A percentile compares a stretch with the other conserved stretches of the same genome.
Conservation (phyloP, 2,888 invertebrate species). For the Ryuthela nishihirai region DNA sequence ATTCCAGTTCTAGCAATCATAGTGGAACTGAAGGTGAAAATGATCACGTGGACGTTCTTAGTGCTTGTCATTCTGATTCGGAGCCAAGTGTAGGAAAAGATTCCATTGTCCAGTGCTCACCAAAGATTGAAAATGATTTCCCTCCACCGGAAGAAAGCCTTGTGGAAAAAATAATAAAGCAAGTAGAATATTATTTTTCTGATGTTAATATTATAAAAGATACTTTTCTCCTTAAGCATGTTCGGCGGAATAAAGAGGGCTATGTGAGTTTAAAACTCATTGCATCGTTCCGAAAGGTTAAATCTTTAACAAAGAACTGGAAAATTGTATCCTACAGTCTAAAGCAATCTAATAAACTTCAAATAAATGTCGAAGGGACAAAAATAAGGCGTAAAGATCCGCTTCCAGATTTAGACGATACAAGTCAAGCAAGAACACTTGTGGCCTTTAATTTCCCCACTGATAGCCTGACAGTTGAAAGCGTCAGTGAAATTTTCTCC, state of each 20-base stretch:
- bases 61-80: no score
- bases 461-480: conserved; percentile 79
- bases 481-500: conserved; percentile 81
- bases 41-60: no score
- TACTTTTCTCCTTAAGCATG: conserved; percentile 92
- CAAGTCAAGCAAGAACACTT: conserved; percentile 85
- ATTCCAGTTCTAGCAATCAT: no score
- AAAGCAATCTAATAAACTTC: conserved; percentile 69
- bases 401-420: conserved; percentile 84
- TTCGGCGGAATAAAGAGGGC: conserved; percentile 89
- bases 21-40: no score
- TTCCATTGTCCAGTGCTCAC: no score
- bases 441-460: conserved; percentile 80
- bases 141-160: conserved; percentile 67
- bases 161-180: conserved; percentile 71
- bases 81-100: no score
- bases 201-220: conserved; percentile 93
- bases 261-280: conserved; percentile 91
- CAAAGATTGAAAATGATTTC: conserved; percentile 43
- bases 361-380: conserved; percentile 85
- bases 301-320: conserved; percentile 91
- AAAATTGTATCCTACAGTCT: conserved; percentile 84
- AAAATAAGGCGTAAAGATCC: conserved; percentile 81
- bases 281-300: conserved; percentile 90
- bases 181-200: conserved; percentile 93